Base-by-base conservation (phyloP, 2,797 vertebrate species). In the Serranus cabrilla region DNA sequence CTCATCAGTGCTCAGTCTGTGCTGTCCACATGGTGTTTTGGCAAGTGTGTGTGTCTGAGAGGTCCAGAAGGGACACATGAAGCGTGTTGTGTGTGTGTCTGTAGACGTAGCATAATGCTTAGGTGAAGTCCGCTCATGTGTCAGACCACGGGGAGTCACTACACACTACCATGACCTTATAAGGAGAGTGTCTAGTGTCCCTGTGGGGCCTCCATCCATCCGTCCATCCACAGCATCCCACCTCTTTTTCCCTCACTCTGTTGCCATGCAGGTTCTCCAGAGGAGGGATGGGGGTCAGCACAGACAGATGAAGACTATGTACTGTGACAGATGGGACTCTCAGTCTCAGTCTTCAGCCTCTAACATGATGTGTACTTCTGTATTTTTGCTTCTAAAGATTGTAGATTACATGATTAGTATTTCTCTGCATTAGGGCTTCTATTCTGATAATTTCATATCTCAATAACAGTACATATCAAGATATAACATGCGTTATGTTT, bases 1-100 rank as follows among this genome's bases (percentile, higher is more conserved):
- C 50, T 59, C 55, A 49, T 78, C 73, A 56, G 51, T 2, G 13
- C 55, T 57, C 63, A 11, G 71, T 78, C 84, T 85, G 84, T 78
- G 80, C 73, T 27, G 57, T 76, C 83, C 86, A 84, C 86, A 84
- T 89, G 89, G 78, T 75, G 78, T 61, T 85, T 80, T 85, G 79
- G 82, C 76, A 82, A 71, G 60, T 47, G 57, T 37, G 17, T 74
- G 56, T 25, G 27, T 57, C 17, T 55, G 7, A 72, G 55, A 66
- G 71, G 64, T 72, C 65, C 76, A 82, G 66, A 78, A 74, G 69
- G 60, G 27, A 42, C 47, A 23, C 23, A 46, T 42, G 25, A 58
- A 61, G 54, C 76, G 79, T 45, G 31, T 37, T 42, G 49, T 27
- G 27, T 65, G 42, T 57, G 58, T 78, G 18, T 55, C 2, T 39